Evolutionary conservation across 2,888 invertebrate genomes (phyloP).

Genomic region (Platycheirus rosarum): DNA sequence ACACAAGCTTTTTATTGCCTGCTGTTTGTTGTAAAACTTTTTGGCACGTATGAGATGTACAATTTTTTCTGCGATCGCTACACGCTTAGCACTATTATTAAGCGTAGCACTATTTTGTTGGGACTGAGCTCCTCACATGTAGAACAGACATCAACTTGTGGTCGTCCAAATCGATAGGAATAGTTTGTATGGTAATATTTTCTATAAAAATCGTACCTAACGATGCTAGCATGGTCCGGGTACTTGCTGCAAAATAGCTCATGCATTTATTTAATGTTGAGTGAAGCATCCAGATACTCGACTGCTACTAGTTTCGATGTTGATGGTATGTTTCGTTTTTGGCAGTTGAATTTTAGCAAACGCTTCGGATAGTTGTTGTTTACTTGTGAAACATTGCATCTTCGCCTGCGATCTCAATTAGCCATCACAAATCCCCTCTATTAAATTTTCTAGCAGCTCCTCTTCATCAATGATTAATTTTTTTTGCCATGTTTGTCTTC

Average conservation of each 20-base stretch:
- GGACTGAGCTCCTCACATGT: slow-evolving; percentile 22
- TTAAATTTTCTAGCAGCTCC: too few relatives aligned
- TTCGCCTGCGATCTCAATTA: too few relatives aligned
- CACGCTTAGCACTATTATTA: slow-evolving; percentile 12
- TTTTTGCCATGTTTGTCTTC: too few relatives aligned
- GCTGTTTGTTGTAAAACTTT: slow-evolving; percentile 18
- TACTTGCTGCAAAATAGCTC: slow-evolving; percentile 8
- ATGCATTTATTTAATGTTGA: slow-evolving; percentile 12
- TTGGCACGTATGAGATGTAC: slow-evolving; percentile 14
- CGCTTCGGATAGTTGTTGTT: too few relatives aligned
- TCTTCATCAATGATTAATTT: too few relatives aligned
- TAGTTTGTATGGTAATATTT: slow-evolving; percentile 10
- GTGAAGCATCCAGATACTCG: slow-evolving; percentile 3
- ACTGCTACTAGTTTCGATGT: too few relatives aligned
- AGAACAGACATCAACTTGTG: slow-evolving; percentile 32
- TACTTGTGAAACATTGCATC: too few relatives aligned
- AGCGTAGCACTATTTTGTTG: slow-evolving; percentile 16
- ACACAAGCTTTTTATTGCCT: slow-evolving; percentile 4
- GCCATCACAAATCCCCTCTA: too few relatives aligned
- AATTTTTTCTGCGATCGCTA: slow-evolving; percentile 10
- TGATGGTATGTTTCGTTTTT: too few relatives aligned
- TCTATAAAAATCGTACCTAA: slow-evolving; percentile 1
- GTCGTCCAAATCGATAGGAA: slow-evolving; percentile 15
- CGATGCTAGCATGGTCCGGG: slow-evolving; percentile 1
- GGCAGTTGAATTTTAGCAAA: too few relatives aligned